Evolutionary conservation across 1,140 invertebrate species (phyloP).

Genomic region (Linepithema humile): DNA sequence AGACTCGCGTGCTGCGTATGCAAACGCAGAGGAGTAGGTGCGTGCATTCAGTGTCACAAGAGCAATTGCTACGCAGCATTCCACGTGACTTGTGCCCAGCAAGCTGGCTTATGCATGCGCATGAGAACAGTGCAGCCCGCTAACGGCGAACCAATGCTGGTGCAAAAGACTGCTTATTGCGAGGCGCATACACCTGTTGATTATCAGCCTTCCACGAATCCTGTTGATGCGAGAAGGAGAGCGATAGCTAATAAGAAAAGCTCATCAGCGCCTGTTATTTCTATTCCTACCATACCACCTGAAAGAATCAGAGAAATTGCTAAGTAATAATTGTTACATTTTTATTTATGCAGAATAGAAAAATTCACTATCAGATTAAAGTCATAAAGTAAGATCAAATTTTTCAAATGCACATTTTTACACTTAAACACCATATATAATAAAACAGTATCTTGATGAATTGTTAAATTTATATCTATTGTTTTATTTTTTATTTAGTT

Average conservation of each 20-base stretch:
- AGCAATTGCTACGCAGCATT: conserved; percentile 98
- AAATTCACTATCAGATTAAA: background rate
- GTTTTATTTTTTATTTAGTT: conserved; percentile 64
- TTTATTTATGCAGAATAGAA: background rate
- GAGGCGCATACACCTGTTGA: conserved; percentile 96
- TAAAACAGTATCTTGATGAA: background rate
- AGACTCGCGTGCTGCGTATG: conserved; percentile 98
- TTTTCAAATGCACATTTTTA: no score
- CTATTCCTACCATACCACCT: conserved; percentile 96
- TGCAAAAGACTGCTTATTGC: conserved; percentile 98
- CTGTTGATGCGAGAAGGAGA: conserved; percentile 84
- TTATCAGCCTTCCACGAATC: conserved; percentile 84
- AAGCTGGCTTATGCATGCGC: conserved; percentile 97
- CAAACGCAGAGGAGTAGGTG: conserved; percentile 96
- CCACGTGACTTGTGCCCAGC: conserved; percentile 99
- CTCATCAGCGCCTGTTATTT: conserved; percentile 94
- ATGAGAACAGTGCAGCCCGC: conserved; percentile 95
- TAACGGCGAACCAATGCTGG: conserved; percentile 90
- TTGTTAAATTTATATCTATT: background rate
- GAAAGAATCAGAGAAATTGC: conserved; percentile 95
- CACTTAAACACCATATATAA: background rate
- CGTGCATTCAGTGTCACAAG: conserved; percentile 99
- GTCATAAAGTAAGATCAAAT: no score
- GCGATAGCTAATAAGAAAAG: conserved; percentile 92
- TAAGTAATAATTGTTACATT: conserved; percentile 68